Evolutionary conservation across 2,888 invertebrate genomes (phyloP), one percentile per base, ranked within the genome.

Genomic region (Piscicola geometra): DNA sequence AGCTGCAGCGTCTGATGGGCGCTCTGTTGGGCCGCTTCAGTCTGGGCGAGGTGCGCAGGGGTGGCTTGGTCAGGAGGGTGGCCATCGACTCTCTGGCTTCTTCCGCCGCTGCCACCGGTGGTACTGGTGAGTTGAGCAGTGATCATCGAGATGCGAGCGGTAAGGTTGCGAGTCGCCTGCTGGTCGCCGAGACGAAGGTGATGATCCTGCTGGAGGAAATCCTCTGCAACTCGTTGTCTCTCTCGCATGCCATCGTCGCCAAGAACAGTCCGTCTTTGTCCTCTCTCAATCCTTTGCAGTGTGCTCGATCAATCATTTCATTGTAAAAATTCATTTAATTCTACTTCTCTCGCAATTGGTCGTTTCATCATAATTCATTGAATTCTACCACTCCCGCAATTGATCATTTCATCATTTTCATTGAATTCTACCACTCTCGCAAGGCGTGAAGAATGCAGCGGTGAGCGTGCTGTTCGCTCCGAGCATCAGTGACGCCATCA

Each of bases 1-100:
- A 92, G 0, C 87, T 93, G 77, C 91, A 91, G 82, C 89, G 89
- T 79, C 87, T 92, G 60, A 90, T 92, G 90, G 85, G 93, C 76
- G 89, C 90, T 0, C 87, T 93, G 72, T 87, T 93, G 78, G 89
- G 91, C 1, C 88, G 91, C 77, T 93, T 93, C 79, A 81, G 81
- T 73, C 80, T 82, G 52, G 82, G 82, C 3, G 84, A 83, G 67
- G 81, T 79, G 35, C 79, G 82, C 1, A 78, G 77, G 76, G 83
- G 82, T 77, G 76, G 70, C 66, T 33, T 71, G 36, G 36, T 33
- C 52, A n/a, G 25, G 21, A n/a, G 30, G 70, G 32, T 70, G 3
- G 35, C 52, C 15, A 3, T 56, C 15, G 25, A 50, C 21, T 41
- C 18, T 18, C 56, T 72, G 12, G 35, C 25, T n/a, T 33, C 41